phyloP scores from a whole-genome alignment of 2,113 vertebrate genomes.

The Agelaius phoeniceus region DNA sequence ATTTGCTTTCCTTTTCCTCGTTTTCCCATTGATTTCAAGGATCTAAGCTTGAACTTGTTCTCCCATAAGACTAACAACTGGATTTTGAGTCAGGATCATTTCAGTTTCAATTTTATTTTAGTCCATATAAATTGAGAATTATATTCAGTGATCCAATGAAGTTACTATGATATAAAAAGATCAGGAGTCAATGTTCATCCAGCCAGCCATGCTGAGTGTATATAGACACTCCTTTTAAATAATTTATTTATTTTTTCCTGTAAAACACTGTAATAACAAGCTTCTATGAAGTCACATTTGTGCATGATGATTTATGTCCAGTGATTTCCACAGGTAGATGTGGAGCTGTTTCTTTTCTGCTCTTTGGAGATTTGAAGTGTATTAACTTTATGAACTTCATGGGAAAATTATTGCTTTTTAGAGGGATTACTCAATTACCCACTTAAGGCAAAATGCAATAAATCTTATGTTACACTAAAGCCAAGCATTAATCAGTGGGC shows the following conservation, averaged over 20 bases:
- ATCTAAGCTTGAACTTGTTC: background rate
- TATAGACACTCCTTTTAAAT: background rate
- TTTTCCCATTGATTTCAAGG: background rate
- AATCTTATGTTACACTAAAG: slow-evolving; percentile 37
- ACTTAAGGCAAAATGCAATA: slow-evolving; percentile 47
- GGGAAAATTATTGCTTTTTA: slow-evolving; percentile 63
- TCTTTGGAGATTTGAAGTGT: slow-evolving; percentile 30
- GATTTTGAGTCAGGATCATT: background rate
- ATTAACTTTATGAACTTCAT: slow-evolving; percentile 57
- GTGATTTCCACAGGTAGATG: background rate
- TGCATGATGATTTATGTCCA: background rate
- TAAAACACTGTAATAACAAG: background rate
- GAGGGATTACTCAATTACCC: slow-evolving; percentile 63
- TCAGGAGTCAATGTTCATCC: background rate
- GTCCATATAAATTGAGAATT: background rate
- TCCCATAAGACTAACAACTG: background rate
- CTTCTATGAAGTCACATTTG: background rate
- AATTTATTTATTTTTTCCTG: background rate
- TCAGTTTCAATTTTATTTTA: background rate
- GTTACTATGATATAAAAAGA: background rate
- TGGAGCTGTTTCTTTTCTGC: slow-evolving; percentile 9
- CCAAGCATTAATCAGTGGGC: slow-evolving; percentile 49
- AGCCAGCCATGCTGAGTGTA: background rate
- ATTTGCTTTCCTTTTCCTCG: background rate
- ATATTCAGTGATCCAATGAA: background rate